These are phyloP conservation scores for Lysandra coridon DNA, from an alignment of 2,888 invertebrate species.

Conservation along the genomic window DNA sequence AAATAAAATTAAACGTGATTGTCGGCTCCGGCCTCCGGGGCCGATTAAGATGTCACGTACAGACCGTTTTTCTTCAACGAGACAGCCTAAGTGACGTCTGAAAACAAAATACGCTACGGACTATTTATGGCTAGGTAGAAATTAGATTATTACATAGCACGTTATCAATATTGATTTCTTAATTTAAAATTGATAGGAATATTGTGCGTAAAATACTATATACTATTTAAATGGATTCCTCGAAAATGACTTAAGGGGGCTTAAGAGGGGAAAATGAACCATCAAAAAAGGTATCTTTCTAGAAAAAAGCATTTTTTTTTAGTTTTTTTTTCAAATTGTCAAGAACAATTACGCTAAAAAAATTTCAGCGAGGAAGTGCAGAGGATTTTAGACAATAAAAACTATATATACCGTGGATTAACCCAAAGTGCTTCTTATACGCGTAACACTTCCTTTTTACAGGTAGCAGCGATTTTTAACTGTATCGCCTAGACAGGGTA, in stretches of 20 bases:
- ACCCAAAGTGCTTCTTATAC: constrained; percentile 6
- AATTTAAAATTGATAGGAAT: neutral
- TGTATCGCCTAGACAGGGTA: constrained; percentile 35
- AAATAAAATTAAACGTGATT: constrained; percentile 35
- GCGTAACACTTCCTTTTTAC: constrained; percentile 12
- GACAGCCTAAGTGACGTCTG: constrained; percentile 39
- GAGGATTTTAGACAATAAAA: neutral
- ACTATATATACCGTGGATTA: neutral
- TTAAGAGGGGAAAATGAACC: too few species aligned
- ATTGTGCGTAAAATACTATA: too few species aligned
- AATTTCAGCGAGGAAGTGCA: neutral
- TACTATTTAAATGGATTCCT: too few species aligned
- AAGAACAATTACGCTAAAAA: neutral
- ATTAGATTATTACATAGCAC: constrained; percentile 33
- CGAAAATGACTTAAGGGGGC: too few species aligned
- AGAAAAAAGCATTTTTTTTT: too few species aligned
- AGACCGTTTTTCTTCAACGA: constrained; percentile 55
- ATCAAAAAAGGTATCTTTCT: too few species aligned
- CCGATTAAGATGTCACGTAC: constrained; percentile 65
- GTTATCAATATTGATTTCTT: neutral
- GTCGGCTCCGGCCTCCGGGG: constrained; percentile 32
- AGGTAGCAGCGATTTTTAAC: constrained; percentile 31
- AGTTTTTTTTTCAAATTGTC: too few species aligned
- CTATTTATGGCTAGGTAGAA: constrained; percentile 34
- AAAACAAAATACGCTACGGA: constrained; percentile 47